Evolutionary conservation across 2,113 vertebrate genomes (phyloP), one percentile per base, ranked within the genome.

Genomic region (Rhipidura dahli): DNA sequence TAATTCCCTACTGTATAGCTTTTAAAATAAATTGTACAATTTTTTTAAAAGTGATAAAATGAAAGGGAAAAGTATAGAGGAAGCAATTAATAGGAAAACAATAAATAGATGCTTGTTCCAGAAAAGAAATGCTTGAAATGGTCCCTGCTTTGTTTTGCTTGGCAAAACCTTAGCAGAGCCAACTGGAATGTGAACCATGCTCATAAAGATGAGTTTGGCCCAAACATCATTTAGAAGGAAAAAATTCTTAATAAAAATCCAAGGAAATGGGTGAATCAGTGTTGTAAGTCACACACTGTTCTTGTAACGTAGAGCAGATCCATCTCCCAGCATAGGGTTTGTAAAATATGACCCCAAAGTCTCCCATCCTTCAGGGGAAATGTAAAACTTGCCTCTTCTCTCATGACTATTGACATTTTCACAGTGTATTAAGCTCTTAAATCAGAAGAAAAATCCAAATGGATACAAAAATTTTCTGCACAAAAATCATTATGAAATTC

Each of bases 371-470:
- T 94, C 95, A 94, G 83, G n/a, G 42, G 33, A 88, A 68, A 44
- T 85, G 95, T 94, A 93, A 83, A 90, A 88, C 71, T 88, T 69
- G 50, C 66, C 88, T 93, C 90, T 90, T 91, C 69, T 89, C 77
- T 94, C 85, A 59, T 14, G 63, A 65, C 68, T 95, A 39, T 90
- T 90, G 90, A 69, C 40, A 0, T 91, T 83, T 96, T 81, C 72
- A 31, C 86, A 60, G 83, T 75, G 80, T 86, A n/a, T 73, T 90
- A 60, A 78, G 47, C 83, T 64, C 91, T 90, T 96, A 92, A 97
- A 96, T 92, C 94, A 96, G 79, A 83, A 68, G 72, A 47, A 64
- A 78, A 92, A 84, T 86, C 83, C 60, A 60, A 83, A 83, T 51
- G 79, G 61, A 51, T 93, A 84, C 77, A 93, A 59, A 60, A 7